Conservation (phyloP, 2,113 vertebrate species). For the Menidia beryllina region DNA sequence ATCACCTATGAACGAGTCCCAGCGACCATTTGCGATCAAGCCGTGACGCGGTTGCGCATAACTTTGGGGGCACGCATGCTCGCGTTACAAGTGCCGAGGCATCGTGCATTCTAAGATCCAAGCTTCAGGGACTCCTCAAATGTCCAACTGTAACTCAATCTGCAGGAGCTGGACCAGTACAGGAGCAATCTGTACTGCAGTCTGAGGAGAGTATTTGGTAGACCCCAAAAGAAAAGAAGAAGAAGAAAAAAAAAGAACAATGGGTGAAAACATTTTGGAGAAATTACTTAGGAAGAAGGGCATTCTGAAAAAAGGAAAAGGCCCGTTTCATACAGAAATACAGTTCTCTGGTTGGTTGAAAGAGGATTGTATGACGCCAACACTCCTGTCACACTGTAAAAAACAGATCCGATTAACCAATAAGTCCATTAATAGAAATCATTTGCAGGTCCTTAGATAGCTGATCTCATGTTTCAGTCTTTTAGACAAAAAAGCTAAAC, state of each 20-base stretch:
- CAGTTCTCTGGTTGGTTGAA: not conserved
- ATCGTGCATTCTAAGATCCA: not conserved
- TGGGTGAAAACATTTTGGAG: not conserved
- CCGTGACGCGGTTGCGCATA: constrained; percentile 27
- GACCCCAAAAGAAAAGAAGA: not conserved
- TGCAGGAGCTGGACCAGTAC: constrained; percentile 7
- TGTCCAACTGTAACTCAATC: constrained; percentile 67
- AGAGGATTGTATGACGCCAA: not conserved
- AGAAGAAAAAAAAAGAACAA: not conserved
- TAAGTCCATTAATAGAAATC: not conserved
- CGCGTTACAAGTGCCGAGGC: constrained; percentile 57
- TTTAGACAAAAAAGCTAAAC: too few species aligned
- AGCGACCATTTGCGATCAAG: not conserved
- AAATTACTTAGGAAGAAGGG: not conserved
- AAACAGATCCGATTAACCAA: not conserved
- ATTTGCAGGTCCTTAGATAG: too few species aligned
- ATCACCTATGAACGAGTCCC: constrained; percentile 14
- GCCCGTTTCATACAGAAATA: not conserved
- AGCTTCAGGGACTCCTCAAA: constrained; percentile 52
- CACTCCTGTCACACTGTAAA: not conserved
- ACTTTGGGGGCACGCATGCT: constrained; percentile 40
- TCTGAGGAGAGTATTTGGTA: constrained; percentile 6
- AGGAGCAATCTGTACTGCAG: constrained; percentile 2
- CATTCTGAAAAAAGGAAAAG: not conserved
- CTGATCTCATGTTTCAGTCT: not conserved